Percentiles rank a stretch among this genome's conserved stretches.
Conservation (phyloP, 1,140 invertebrate genomes). For the Cyrtorhinus lividipennis region DNA sequence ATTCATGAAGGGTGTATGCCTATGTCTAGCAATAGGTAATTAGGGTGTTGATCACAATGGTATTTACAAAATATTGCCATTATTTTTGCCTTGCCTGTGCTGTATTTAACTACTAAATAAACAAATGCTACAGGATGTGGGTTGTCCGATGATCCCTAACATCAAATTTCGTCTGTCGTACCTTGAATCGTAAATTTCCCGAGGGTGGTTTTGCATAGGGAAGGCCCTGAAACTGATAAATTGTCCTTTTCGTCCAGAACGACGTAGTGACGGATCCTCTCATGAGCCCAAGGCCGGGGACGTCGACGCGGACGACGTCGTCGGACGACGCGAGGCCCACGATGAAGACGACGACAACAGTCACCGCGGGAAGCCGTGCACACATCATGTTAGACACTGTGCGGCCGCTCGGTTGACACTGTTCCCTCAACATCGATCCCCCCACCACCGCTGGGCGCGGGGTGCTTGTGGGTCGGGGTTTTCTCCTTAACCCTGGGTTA, state of each 20-base stretch:
- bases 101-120: too few species aligned
- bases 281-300: slow-evolving; percentile 14
- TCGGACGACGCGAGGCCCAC: not conserved
- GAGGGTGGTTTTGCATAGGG: slow-evolving; percentile 33
- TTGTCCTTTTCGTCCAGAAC: slow-evolving; percentile 21
- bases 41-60: too few species aligned
- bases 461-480: not conserved
- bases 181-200: slow-evolving; percentile 30
- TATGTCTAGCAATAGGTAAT: too few species aligned
- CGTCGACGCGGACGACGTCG: not conserved
- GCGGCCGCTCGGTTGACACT: not conserved
- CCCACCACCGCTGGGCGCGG: not conserved
- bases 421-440: not conserved
- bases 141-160: too few species aligned
- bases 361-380: not conserved
- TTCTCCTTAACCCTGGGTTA: too few species aligned
- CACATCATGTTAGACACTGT: not conserved
- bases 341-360: not conserved
- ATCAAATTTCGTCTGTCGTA: too few species aligned
- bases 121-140: too few species aligned
- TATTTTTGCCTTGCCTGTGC: too few species aligned
- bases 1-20: too few species aligned
- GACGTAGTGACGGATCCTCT: slow-evolving; percentile 15
- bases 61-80: too few species aligned
- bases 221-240: slow-evolving; percentile 30